Conservation (phyloP, 2,888 invertebrate genomes). For the Andrena camellia region DNA sequence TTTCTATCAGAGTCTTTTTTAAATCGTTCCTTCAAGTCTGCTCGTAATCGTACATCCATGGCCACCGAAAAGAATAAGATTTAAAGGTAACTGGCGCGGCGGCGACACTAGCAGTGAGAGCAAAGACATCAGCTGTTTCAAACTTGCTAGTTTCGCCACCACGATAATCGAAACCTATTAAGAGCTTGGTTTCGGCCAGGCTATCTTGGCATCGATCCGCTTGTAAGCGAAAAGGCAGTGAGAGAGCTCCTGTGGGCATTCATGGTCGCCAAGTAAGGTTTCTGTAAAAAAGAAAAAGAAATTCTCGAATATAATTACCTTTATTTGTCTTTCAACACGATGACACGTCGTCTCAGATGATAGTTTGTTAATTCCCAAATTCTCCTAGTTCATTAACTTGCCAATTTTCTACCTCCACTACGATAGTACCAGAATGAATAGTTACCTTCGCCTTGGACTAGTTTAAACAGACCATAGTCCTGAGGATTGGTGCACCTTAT, state of each 20-base stretch:
- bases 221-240: constrained; percentile 98
- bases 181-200: constrained; percentile 92
- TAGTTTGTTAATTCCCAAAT: neutral
- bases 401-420: neutral
- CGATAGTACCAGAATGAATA: neutral
- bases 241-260: constrained; percentile 96
- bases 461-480: constrained; percentile 96
- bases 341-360: too few species aligned
- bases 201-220: constrained; percentile 97
- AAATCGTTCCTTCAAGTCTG: constrained; percentile 9
- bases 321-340: neutral
- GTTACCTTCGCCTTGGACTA: constrained; percentile 95
- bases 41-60: neutral
- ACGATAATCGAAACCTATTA: constrained; percentile 63
- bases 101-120: constrained; percentile 18
- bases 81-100: constrained; percentile 18
- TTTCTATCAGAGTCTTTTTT: constrained; percentile 9
- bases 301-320: neutral
- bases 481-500: constrained; percentile 98
- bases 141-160: constrained; percentile 22
- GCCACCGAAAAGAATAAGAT: neutral
- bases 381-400: neutral
- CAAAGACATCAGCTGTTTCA: constrained; percentile 9
- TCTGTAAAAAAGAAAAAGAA: constrained; percentile 88
- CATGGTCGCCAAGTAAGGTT: constrained; percentile 94